A percentile compares a stretch with the other conserved stretches of the same genome.
Conservation (phyloP, 2,113 vertebrate genomes). For the Clinocottus analis region DNA sequence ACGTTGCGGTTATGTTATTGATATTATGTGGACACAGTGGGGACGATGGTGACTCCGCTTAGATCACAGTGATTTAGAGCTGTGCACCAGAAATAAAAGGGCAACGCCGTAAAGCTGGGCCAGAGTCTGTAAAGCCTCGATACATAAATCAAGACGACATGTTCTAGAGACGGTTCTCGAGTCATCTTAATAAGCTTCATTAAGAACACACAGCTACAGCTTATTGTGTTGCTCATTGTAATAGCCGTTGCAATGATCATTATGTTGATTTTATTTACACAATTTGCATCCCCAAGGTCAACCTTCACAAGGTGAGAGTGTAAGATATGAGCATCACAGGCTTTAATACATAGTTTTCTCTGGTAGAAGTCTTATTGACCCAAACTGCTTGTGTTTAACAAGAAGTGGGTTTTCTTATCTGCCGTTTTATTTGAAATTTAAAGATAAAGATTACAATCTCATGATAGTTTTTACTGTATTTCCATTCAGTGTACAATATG, state of each 20-base stretch:
- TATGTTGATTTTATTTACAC: constrained; percentile 12
- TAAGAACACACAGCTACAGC: constrained; percentile 17
- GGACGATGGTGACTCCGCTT: constrained; percentile 15
- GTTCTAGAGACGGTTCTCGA: constrained; percentile 7
- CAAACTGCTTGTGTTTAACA: background rate
- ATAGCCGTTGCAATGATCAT: background rate
- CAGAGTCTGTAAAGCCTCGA: constrained; percentile 6
- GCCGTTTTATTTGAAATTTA: background rate
- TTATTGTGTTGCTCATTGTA: constrained; percentile 21
- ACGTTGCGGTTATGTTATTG: constrained; percentile 21
- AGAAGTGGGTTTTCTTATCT: background rate
- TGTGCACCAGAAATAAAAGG: constrained; percentile 2
- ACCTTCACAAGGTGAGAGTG: background rate
- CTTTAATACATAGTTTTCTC: background rate
- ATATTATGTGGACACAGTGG: constrained; percentile 21
- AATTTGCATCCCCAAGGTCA: constrained; percentile 1
- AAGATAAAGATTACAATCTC: background rate
- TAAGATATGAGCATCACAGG: background rate
- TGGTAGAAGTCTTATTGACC: background rate
- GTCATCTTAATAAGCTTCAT: constrained; percentile 18
- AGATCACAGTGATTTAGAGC: constrained; percentile 24
- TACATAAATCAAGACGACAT: background rate
- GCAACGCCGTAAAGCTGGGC: background rate
- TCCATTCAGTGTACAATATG: background rate
- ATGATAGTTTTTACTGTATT: background rate